Conservation (phyloP, 2,888 invertebrate genomes). For the Tholera decimalis region DNA sequence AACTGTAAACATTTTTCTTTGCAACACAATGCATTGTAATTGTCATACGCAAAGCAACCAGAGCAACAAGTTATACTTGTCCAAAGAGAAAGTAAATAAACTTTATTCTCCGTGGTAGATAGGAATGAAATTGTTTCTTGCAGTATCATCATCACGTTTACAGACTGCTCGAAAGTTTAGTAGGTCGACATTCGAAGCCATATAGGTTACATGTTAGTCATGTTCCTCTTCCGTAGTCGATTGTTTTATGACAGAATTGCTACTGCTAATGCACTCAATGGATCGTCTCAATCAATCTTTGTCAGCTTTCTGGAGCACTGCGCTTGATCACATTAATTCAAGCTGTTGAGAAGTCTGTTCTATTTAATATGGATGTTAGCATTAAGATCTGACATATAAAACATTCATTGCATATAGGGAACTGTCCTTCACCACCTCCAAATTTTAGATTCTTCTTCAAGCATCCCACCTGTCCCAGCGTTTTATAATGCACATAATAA, state of each 20-base stretch:
- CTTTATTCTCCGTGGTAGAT: conserved; percentile 12
- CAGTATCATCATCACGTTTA: conserved; percentile 30
- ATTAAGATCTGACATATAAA: background rate
- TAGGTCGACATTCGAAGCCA: conserved; percentile 52
- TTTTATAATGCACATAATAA: conserved; percentile 31
- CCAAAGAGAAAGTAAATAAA: conserved; percentile 51
- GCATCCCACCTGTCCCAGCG: background rate
- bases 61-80: conserved; percentile 11
- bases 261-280: conserved; percentile 38
- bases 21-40: conserved; percentile 16
- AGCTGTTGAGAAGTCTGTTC: background rate
- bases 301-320: conserved; percentile 41
- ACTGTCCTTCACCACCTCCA: background rate
- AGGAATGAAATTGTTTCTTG: conserved; percentile 34
- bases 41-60: conserved; percentile 8
- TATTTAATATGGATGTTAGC: conserved; percentile 1
- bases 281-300: conserved; percentile 45
- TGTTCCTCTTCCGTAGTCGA: conserved; percentile 43
- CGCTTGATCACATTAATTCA: conserved; percentile 21
- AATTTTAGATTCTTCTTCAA: conserved; percentile 11
- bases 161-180: conserved; percentile 49
- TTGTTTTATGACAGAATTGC: conserved; percentile 32
- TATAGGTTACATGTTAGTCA: conserved; percentile 58
- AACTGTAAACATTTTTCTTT: conserved; percentile 41
- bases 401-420: background rate